phyloP scores from a whole-genome alignment of 1,140 invertebrate genomes.

The Euura lappo region DNA sequence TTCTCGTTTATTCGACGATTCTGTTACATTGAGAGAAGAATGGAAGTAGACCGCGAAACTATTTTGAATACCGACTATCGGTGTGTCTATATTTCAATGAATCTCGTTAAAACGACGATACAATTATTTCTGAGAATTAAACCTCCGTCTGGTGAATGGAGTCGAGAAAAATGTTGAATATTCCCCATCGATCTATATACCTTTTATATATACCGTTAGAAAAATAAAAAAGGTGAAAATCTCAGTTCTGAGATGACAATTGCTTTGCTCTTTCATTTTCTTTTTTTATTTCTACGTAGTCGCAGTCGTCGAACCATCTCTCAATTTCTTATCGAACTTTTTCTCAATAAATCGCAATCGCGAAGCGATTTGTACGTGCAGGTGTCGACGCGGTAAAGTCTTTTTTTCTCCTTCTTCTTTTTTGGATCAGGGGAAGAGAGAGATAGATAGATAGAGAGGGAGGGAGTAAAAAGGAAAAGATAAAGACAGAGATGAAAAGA shows the following conservation, averaged over 20 bases:
- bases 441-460: slow-evolving; percentile 7
- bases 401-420: too few species aligned
- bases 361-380: too few species aligned
- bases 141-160: neutral
- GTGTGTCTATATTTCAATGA: slow-evolving; percentile 34
- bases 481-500: neutral
- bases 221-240: too few species aligned
- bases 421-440: neutral
- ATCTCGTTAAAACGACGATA: slow-evolving; percentile 37
- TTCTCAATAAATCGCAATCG: too few species aligned
- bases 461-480: neutral
- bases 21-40: neutral
- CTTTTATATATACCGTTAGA: too few species aligned
- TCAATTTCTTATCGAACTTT: too few species aligned
- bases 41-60: neutral
- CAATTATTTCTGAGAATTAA: slow-evolving; percentile 38
- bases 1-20: neutral
- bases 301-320: too few species aligned
- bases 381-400: too few species aligned
- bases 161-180: too few species aligned
- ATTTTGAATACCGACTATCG: neutral
- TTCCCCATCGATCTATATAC: too few species aligned
- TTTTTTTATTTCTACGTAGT: neutral
- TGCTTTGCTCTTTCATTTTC: neutral
- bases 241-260: too few species aligned